Conservation (phyloP, 2,797 vertebrate species). For the Chelidonichthys spinosus region DNA sequence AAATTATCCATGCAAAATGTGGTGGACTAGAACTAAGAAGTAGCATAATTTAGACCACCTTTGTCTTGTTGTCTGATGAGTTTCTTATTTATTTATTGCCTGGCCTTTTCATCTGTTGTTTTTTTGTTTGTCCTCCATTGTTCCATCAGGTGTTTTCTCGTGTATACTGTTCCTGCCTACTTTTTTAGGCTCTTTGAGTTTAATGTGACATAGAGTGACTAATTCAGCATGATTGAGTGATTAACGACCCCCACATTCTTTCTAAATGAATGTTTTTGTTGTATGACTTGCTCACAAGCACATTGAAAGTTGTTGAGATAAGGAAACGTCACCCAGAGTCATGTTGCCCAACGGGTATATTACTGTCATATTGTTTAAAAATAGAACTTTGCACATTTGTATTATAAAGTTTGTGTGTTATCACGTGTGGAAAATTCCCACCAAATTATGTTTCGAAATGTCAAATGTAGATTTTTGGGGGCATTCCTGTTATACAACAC, state of each 20-base stretch:
- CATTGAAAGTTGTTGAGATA: background rate
- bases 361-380: background rate
- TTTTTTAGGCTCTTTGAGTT: too few species aligned
- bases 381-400: background rate
- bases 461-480: constrained; percentile 26
- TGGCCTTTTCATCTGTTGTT: too few species aligned
- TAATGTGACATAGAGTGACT: background rate
- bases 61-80: too few species aligned
- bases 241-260: too few species aligned
- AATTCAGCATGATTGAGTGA: background rate
- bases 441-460: constrained; percentile 9
- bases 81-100: too few species aligned
- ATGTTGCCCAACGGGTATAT: background rate
- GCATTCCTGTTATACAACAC: constrained; percentile 12
- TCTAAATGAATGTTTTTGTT: background rate
- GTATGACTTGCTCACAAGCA: background rate
- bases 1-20: too few species aligned
- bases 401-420: background rate
- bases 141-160: too few species aligned
- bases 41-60: too few species aligned
- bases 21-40: too few species aligned
- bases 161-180: too few species aligned
- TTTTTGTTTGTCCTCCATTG: too few species aligned
- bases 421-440: background rate
- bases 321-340: background rate